phyloP scores from a whole-genome alignment of 2,888 invertebrate genomes.

The Caenorhabditis japonica region DNA sequence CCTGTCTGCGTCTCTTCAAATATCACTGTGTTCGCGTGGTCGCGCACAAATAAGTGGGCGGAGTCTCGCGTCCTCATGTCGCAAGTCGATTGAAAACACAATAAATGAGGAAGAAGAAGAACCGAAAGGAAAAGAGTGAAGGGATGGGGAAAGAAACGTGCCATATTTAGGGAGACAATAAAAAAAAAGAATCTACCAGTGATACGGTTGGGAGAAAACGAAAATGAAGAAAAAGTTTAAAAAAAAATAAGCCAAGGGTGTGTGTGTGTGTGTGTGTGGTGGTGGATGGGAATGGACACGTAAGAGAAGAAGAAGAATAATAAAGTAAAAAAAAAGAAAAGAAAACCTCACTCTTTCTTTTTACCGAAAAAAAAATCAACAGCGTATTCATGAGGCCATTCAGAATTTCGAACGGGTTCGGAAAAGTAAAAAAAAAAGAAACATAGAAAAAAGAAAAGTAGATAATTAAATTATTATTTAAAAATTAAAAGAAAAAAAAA shows the following conservation, averaged over 20 bases:
- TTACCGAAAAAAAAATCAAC: constrained; percentile 26
- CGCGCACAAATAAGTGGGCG: too few species aligned
- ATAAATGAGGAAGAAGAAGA: too few species aligned
- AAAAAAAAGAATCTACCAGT: constrained; percentile 24
- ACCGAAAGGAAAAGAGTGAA: constrained; percentile 8
- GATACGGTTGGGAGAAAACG: background rate
- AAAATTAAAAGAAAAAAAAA: background rate
- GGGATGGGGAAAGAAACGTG: constrained; percentile 14
- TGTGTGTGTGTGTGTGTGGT: constrained; percentile 10
- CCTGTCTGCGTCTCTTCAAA: too few species aligned
- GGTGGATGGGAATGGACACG: constrained; percentile 32
- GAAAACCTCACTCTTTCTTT: constrained; percentile 6
- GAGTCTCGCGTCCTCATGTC: too few species aligned
- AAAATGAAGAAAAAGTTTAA: background rate
- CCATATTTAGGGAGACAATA: constrained; percentile 10
- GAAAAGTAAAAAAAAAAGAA: too few species aligned
- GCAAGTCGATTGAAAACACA: too few species aligned
- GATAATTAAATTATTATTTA: background rate
- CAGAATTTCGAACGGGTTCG: too few species aligned
- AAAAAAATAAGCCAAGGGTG: background rate
- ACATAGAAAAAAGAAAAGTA: too few species aligned
- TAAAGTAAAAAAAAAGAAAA: constrained; percentile 10
- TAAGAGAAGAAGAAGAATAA: too few species aligned
- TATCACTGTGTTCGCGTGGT: too few species aligned
- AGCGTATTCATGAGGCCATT: too few species aligned